These are phyloP conservation scores for Picathartes gymnocephalus DNA, from an alignment of 2,113 vertebrate genomes.

Conservation along the genomic window DNA sequence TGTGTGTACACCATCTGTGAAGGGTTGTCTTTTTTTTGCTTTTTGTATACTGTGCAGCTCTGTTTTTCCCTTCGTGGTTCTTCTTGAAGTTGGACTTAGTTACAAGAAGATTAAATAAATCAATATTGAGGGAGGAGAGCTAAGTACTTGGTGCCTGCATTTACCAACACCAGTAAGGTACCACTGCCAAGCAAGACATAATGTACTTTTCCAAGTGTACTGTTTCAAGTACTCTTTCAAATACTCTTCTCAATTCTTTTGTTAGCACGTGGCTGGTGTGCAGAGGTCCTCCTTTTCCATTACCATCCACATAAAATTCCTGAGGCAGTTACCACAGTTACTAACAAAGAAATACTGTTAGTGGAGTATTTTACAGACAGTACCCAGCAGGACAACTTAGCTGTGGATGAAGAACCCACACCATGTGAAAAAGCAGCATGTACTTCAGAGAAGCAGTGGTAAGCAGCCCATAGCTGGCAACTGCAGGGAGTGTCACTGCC, in stretches of 20 bases:
- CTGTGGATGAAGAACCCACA: neutral
- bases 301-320: neutral
- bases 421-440: neutral
- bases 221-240: neutral
- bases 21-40: neutral
- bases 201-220: neutral
- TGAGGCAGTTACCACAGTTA: neutral
- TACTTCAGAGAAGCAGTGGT: neutral
- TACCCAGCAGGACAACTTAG: neutral
- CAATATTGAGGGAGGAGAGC: neutral
- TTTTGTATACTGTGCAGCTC: neutral
- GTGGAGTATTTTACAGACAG: neutral
- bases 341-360: neutral
- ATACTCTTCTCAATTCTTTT: neutral
- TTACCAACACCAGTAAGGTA: neutral
- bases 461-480: neutral
- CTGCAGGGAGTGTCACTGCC: neutral
- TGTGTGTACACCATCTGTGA: neutral
- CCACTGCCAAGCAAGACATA: neutral
- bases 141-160: neutral
- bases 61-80: neutral
- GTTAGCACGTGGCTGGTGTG: neutral
- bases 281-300: neutral
- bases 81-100: neutral
- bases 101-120: neutral